Evolutionary conservation across 2,888 invertebrate genomes (phyloP).

Genomic region (Melanotus villosus): DNA sequence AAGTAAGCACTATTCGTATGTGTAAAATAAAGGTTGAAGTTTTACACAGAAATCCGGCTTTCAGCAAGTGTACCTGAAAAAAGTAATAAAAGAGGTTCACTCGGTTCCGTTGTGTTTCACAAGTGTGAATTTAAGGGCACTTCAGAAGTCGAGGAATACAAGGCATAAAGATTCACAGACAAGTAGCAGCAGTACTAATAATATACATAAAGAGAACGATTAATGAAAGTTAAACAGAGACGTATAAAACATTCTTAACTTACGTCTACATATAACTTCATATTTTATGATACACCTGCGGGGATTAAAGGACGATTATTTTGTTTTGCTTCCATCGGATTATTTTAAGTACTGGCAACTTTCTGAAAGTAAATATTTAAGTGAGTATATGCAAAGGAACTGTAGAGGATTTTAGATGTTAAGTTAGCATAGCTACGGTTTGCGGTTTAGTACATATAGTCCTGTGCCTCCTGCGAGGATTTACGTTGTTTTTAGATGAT

Average conservation of each 20-base stretch:
- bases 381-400: conserved; percentile 54
- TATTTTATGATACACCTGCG: conserved; percentile 62
- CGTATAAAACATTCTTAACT: conserved; percentile 32
- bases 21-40: no score
- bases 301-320: conserved; percentile 64
- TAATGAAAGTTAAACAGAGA: conserved; percentile 40
- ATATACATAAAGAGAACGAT: conserved; percentile 29
- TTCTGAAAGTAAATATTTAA: conserved; percentile 64
- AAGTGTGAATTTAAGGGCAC: not conserved
- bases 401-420: conserved; percentile 48
- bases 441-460: conserved; percentile 47
- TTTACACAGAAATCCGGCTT: no score
- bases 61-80: no score
- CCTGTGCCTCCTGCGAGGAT: conserved; percentile 28
- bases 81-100: no score
- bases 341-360: conserved; percentile 63
- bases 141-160: not conserved
- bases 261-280: conserved; percentile 57
- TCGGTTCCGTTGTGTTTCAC: no score
- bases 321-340: conserved; percentile 62
- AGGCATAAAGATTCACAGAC: not conserved
- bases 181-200: conserved; percentile 17
- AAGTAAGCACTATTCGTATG: no score
- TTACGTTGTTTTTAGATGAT: conserved; percentile 36
- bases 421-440: conserved; percentile 48